phyloP scores from a whole-genome alignment of 1,140 invertebrate species.

The Charaxes varanes region DNA sequence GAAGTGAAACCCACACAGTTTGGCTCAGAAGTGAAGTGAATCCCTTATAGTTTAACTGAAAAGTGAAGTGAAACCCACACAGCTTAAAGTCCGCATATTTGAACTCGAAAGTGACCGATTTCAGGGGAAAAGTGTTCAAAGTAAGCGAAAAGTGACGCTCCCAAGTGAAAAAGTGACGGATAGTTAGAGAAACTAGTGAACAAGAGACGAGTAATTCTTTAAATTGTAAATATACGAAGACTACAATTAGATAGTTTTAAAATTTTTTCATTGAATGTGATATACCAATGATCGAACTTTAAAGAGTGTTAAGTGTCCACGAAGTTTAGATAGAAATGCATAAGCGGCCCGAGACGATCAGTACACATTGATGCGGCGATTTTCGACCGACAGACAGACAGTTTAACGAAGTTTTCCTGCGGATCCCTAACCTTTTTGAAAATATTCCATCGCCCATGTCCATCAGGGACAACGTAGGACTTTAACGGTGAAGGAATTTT shows the following conservation, averaged over 20 bases:
- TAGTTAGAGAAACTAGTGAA: conserved; percentile 6
- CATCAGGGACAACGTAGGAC: no score
- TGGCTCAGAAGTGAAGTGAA: conserved; percentile 9
- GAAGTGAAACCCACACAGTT: conserved; percentile 15
- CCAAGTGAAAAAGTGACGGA: conserved; percentile 9
- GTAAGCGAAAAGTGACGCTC: not conserved
- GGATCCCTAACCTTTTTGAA: no score
- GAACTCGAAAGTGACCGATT: conserved; percentile 8
- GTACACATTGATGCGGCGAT: not conserved
- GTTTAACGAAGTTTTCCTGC: no score
- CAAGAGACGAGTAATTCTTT: conserved; percentile 7
- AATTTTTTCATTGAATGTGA: conserved; percentile 59
- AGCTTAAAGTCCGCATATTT: no score
- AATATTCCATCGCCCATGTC: no score
- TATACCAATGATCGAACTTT: conserved; percentile 42
- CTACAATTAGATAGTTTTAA: conserved; percentile 58
- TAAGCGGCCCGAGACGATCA: not conserved
- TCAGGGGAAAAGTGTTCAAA: conserved; percentile 9
- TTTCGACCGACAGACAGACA: not conserved
- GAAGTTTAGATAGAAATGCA: conserved; percentile 33
- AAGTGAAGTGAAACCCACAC: no score
- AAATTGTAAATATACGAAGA: conserved; percentile 23
- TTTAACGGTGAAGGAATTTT: no score
- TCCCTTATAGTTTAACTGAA: conserved; percentile 2
- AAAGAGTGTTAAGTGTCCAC: conserved; percentile 28